Evolutionary conservation across 1,140 invertebrate genomes (phyloP).

Genomic region (Acromyrmex echinatior): DNA sequence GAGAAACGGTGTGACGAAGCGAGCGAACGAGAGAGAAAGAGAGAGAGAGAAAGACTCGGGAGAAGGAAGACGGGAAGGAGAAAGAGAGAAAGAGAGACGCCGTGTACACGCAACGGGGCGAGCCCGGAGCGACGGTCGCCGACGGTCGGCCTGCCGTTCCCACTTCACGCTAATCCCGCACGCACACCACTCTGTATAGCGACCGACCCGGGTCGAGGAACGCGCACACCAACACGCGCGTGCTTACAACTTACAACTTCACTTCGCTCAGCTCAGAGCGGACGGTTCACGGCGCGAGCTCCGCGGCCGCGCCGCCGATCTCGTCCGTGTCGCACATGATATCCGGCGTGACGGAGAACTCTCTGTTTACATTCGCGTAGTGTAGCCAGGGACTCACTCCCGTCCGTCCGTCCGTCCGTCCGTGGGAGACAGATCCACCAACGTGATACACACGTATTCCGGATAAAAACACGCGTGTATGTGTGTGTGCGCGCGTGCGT

Average conservation of each 20-base stretch:
- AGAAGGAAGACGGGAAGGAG: not conserved
- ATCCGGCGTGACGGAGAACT: slow-evolving; percentile 73
- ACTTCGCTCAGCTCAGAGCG: not conserved
- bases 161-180: slow-evolving; percentile 42
- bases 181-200: slow-evolving; percentile 6
- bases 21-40: not conserved
- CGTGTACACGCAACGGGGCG: slow-evolving; percentile 46
- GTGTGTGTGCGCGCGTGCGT: not conserved
- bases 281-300: not conserved
- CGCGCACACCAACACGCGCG: slow-evolving; percentile 9
- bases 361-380: slow-evolving; percentile 78
- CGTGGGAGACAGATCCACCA: slow-evolving; percentile 49
- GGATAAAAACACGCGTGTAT: slow-evolving; percentile 66
- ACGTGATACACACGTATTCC: slow-evolving; percentile 74
- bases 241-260: not conserved
- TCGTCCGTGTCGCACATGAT: slow-evolving; percentile 73
- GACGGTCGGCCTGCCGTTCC: slow-evolving; percentile 34
- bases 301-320: slow-evolving; percentile 17
- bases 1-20: no score
- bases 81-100: not conserved
- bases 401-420: slow-evolving; percentile 27
- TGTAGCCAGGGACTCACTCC: not conserved
- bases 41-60: not conserved
- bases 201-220: slow-evolving; percentile 25
- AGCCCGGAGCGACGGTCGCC: slow-evolving; percentile 29